A percentile compares a stretch with the other conserved stretches of the same genome.
These are phyloP conservation scores for Brenthis ino DNA, from an alignment of 2,888 invertebrate species.

Conservation along the genomic window DNA sequence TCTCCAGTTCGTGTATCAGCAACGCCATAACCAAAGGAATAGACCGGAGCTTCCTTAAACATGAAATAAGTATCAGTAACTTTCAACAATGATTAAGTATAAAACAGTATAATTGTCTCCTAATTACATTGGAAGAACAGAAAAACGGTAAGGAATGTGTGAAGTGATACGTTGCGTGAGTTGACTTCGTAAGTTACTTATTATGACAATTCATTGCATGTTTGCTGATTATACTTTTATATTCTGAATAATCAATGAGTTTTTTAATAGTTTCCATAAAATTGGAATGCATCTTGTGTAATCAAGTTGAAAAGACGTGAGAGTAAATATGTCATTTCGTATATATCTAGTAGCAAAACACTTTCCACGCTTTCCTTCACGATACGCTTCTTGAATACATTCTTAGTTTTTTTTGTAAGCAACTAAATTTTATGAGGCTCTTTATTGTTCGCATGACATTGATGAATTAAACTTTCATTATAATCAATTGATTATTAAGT, in stretches of 20 bases:
- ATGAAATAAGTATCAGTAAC: conserved; percentile 39
- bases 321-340: conserved; percentile 55
- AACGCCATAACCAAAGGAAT: conserved; percentile 84
- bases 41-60: conserved; percentile 79
- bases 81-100: conserved; percentile 28
- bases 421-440: conserved; percentile 35
- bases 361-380: conserved; percentile 55
- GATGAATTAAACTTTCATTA: conserved; percentile 36
- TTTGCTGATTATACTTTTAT: conserved; percentile 60
- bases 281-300: conserved; percentile 58
- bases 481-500: conserved; percentile 15
- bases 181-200: conserved; percentile 67
- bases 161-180: conserved; percentile 69
- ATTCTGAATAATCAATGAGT: conserved; percentile 70
- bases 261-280: conserved; percentile 69
- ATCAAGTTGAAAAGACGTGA: conserved; percentile 55
- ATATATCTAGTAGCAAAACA: conserved; percentile 52
- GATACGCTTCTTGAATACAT: conserved; percentile 41
- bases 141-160: conserved; percentile 59
- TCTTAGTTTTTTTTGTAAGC: conserved; percentile 34
- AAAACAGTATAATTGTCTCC: conserved; percentile 47
- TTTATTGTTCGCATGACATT: conserved; percentile 39
- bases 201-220: conserved; percentile 70
- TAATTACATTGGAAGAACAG: conserved; percentile 53
- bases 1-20: conserved; percentile 83